phyloP scores from a whole-genome alignment of 2,888 invertebrate genomes.

The Stegophylla sp. region DNA sequence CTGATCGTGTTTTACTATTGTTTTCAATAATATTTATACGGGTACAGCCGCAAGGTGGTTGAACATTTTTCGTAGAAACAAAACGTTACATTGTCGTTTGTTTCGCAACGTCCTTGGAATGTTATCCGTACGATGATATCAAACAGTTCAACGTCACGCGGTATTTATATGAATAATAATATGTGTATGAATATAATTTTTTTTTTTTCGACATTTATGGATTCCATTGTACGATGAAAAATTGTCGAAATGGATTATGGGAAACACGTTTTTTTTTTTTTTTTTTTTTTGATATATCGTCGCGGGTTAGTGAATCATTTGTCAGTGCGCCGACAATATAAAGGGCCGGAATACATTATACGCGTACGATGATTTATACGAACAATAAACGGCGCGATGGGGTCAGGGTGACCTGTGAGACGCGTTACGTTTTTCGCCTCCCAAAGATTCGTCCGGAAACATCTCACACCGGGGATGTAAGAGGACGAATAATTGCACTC shows the following conservation, averaged over 20 bases:
- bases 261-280: slow-evolving; percentile 7
- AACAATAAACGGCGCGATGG: slow-evolving; percentile 7
- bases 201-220: neutral
- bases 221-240: neutral
- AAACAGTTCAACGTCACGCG: no score
- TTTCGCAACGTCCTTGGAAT: no score
- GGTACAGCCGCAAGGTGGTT: no score
- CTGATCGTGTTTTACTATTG: no score
- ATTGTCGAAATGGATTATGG: neutral
- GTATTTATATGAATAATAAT: neutral
- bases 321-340: slow-evolving; percentile 6
- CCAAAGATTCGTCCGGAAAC: neutral
- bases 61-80: no score
- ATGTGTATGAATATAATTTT: neutral
- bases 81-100: no score
- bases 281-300: slow-evolving; percentile 34
- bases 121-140: no score
- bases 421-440: neutral
- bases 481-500: no score
- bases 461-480: neutral
- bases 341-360: slow-evolving; percentile 8
- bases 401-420: neutral
- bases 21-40: no score
- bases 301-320: slow-evolving; percentile 20
- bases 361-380: neutral